Evolutionary conservation across 2,797 vertebrate species (phyloP).

Genomic region (Graptemys geographica): DNA sequence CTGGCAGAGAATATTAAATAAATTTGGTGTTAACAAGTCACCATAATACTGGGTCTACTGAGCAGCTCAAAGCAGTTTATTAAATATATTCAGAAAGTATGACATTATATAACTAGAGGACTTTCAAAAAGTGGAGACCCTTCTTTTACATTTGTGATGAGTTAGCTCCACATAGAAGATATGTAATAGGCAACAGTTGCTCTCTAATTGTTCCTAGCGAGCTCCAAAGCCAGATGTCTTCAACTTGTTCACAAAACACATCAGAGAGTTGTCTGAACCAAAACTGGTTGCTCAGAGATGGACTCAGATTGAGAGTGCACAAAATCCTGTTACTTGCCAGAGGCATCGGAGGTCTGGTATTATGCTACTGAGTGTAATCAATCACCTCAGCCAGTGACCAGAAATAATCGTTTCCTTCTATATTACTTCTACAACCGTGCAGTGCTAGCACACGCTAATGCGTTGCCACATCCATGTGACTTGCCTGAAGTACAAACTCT

Average conservation of each 20-base stretch:
- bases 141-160: accelerated
- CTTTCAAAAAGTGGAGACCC: background rate
- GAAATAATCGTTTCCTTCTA: constrained; percentile 20
- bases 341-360: constrained; percentile 38
- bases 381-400: accelerated
- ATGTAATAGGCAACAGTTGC: background rate
- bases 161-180: background rate
- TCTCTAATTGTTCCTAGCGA: background rate
- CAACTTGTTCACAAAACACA: background rate
- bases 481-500: constrained; percentile 12
- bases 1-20: background rate
- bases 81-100: background rate
- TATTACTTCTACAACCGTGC: background rate
- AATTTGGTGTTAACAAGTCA: background rate
- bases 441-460: background rate
- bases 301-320: background rate
- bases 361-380: background rate
- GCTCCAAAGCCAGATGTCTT: background rate
- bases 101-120: background rate
- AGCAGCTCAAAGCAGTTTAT: background rate
- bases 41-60: background rate
- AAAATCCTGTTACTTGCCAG: constrained; percentile 26
- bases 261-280: constrained; percentile 11
- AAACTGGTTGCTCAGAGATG: background rate
- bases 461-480: background rate